Evolutionary conservation across 2,888 invertebrate genomes (phyloP).

Genomic region (Bellardia bayeri): DNA sequence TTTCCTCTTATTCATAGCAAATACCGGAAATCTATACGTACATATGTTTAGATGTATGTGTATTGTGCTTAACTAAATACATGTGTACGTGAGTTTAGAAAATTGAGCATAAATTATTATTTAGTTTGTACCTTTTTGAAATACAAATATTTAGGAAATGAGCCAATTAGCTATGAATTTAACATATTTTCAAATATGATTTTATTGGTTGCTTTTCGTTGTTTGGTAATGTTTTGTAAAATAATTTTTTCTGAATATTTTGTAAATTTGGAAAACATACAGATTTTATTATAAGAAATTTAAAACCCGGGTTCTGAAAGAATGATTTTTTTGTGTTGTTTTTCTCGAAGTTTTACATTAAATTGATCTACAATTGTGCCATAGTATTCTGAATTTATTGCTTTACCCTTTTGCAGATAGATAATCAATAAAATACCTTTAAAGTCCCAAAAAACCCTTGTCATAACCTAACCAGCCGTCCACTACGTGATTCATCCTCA

Average conservation of each 20-base stretch:
- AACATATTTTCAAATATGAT: slow-evolving; percentile 6
- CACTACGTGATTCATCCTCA: no score
- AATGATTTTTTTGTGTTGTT: no score
- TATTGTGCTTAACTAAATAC: slow-evolving; percentile 6
- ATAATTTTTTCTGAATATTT: not conserved
- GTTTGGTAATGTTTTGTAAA: not conserved
- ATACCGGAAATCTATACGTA: slow-evolving; percentile 37
- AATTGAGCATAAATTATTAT: slow-evolving; percentile 51
- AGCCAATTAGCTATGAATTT: slow-evolving; percentile 48
- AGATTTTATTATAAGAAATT: no score
- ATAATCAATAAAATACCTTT: no score
- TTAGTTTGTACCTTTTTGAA: slow-evolving; percentile 45
- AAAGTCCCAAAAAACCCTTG: no score
- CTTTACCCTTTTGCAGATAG: no score
- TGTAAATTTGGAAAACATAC: no score
- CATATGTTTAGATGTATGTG: not conserved
- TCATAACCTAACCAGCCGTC: no score
- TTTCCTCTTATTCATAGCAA: slow-evolving; percentile 7
- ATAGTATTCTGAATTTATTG: no score
- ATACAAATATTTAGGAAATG: slow-evolving; percentile 52
- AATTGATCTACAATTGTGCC: no score
- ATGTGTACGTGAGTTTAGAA: slow-evolving; percentile 36
- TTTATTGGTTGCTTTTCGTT: not conserved
- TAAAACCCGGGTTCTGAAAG: no score
- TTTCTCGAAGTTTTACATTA: no score